Conservation (phyloP, 2,113 vertebrate genomes). For the Promerops cafer region DNA sequence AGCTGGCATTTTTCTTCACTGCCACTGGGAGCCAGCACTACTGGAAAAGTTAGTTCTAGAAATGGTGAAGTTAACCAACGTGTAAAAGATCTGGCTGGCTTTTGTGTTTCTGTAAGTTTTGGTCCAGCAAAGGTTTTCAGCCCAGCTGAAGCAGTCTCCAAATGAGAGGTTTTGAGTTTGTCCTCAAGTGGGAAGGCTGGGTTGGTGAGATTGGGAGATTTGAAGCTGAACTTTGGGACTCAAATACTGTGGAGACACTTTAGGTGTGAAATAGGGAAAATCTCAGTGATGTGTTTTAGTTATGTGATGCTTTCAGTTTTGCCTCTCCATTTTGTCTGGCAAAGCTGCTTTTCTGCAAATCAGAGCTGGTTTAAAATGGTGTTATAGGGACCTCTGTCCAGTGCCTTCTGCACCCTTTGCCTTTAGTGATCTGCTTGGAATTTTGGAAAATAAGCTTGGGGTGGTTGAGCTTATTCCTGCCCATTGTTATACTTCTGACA, state of each 20-base stretch:
- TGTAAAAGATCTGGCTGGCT: accelerated
- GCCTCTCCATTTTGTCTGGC: neutral
- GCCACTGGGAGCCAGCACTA: neutral
- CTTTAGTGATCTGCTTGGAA: neutral
- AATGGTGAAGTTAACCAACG: neutral
- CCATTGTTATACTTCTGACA: neutral
- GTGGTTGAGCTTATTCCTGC: neutral
- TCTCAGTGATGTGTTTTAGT: neutral
- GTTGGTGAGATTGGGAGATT: neutral
- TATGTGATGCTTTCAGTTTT: neutral
- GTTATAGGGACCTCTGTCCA: neutral
- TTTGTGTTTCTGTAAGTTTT: neutral
- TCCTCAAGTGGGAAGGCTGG: neutral
- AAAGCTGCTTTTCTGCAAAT: neutral
- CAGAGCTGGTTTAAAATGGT: neutral
- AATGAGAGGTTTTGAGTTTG: neutral
- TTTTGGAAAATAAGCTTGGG: neutral
- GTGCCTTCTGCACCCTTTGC: neutral
- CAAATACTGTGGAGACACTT: neutral
- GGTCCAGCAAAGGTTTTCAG: neutral
- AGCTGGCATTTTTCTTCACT: neutral
- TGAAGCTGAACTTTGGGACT: neutral
- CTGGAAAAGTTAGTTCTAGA: neutral
- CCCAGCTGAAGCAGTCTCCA: neutral
- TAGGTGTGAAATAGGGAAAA: neutral